phyloP scores from a whole-genome alignment of 2,888 invertebrate genomes.

The Sphinx pinastri region DNA sequence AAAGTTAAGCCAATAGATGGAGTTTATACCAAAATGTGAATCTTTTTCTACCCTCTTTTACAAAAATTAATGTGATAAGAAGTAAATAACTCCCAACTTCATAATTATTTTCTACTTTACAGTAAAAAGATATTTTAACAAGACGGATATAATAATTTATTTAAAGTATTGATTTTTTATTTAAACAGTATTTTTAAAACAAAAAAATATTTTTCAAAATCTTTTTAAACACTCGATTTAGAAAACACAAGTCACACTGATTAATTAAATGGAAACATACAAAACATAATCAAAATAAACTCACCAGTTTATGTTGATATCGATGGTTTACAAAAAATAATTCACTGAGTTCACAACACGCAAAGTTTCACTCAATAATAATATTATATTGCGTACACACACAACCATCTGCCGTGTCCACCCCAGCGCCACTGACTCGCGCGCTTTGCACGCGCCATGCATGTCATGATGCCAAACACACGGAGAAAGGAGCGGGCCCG shows the following conservation, averaged over 20 bases:
- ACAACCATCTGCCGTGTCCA: slow-evolving; percentile 24
- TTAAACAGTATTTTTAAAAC: no score
- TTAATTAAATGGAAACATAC: not conserved
- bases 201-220: not conserved
- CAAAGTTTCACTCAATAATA: slow-evolving; percentile 23
- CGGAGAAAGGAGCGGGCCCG: slow-evolving; percentile 19
- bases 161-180: no score
- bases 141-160: no score
- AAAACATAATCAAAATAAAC: slow-evolving; percentile 6
- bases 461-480: slow-evolving; percentile 7
- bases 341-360: slow-evolving; percentile 28
- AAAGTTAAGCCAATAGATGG: no score
- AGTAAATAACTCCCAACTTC: no score
- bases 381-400: slow-evolving; percentile 16
- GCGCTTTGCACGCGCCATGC: slow-evolving; percentile 17
- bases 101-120: no score
- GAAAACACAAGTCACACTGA: not conserved
- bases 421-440: slow-evolving; percentile 27
- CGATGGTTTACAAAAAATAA: slow-evolving; percentile 13
- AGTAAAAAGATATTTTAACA: no score
- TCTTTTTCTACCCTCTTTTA: no score
- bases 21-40: no score
- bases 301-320: slow-evolving; percentile 18
- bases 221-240: not conserved
- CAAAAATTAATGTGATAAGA: no score